Evolutionary conservation across 2,888 invertebrate genomes (phyloP).

Genomic region (Hoplodrina ambigua): DNA sequence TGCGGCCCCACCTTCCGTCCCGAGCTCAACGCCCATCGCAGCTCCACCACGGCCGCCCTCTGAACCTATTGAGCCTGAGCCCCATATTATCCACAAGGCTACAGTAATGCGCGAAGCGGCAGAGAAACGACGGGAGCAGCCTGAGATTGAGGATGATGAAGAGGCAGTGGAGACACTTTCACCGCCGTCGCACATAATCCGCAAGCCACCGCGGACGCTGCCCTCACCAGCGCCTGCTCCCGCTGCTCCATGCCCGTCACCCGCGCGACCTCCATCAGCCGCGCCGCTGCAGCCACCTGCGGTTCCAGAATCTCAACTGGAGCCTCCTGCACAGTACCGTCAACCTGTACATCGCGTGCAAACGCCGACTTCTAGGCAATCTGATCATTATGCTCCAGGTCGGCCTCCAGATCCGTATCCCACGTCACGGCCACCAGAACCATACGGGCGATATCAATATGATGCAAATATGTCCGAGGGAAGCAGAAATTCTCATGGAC

Average conservation of each 20-base stretch:
- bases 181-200: slow-evolving; percentile 88
- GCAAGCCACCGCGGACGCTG: slow-evolving; percentile 80
- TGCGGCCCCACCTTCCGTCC: slow-evolving; percentile 80
- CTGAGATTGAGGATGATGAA: slow-evolving; percentile 86
- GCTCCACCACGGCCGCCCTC: slow-evolving; percentile 87
- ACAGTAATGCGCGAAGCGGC: slow-evolving; percentile 89
- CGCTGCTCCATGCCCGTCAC: slow-evolving; percentile 79
- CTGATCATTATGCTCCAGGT: slow-evolving; percentile 81
- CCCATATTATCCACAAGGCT: slow-evolving; percentile 89
- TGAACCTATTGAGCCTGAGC: slow-evolving; percentile 88
- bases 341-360: slow-evolving; percentile 77
- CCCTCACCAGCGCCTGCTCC: slow-evolving; percentile 85
- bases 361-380: slow-evolving; percentile 80
- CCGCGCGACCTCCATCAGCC: slow-evolving; percentile 81
- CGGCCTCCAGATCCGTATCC: slow-evolving; percentile 85
- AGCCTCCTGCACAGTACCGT: slow-evolving; percentile 76
- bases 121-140: slow-evolving; percentile 85
- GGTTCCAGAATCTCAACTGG: slow-evolving; percentile 75
- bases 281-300: slow-evolving; percentile 71
- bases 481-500: slow-evolving; percentile 77
- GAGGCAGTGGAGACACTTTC: slow-evolving; percentile 82
- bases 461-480: slow-evolving; percentile 77
- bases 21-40: slow-evolving; percentile 75
- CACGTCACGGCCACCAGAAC: slow-evolving; percentile 82
- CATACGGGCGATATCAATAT: slow-evolving; percentile 81